Percentiles rank a stretch among this genome's conserved stretches.
Conservation (phyloP, 1,140 invertebrate genomes). For the Ostrea edulis region DNA sequence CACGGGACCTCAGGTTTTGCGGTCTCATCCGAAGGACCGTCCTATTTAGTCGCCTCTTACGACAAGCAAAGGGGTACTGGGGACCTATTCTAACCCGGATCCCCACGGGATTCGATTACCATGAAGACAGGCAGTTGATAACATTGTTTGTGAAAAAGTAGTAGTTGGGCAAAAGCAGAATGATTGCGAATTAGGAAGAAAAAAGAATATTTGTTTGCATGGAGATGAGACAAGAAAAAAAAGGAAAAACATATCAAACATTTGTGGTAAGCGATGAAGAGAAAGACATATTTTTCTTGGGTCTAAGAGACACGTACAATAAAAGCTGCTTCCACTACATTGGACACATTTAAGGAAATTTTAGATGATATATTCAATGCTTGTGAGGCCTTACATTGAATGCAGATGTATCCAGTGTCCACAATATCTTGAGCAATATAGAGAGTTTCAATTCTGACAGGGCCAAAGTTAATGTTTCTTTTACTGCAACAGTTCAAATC, state of each 20-base stretch:
- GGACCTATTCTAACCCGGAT: too few species aligned
- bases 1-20: too few species aligned
- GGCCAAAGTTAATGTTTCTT: slow-evolving; percentile 52
- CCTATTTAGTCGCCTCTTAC: too few species aligned
- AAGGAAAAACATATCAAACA: slow-evolving; percentile 44
- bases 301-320: slow-evolving; percentile 48
- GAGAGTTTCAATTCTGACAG: slow-evolving; percentile 55
- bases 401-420: background rate
- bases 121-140: background rate
- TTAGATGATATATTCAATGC: slow-evolving; percentile 48
- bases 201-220: slow-evolving; percentile 44
- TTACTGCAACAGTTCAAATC: slow-evolving; percentile 50
- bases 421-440: slow-evolving; percentile 51
- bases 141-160: slow-evolving; percentile 36
- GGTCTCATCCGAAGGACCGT: too few species aligned
- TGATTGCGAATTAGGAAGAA: background rate
- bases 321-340: slow-evolving; percentile 51
- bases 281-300: slow-evolving; percentile 49
- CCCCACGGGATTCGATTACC: too few species aligned
- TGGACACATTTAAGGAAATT: slow-evolving; percentile 54
- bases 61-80: too few species aligned
- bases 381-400: slow-evolving; percentile 10
- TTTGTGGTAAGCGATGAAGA: slow-evolving; percentile 50
- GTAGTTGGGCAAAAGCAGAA: too few species aligned
- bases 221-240: slow-evolving; percentile 55